Conservation (phyloP, 2,797 vertebrate genomes). For the Florisuga fusca region DNA sequence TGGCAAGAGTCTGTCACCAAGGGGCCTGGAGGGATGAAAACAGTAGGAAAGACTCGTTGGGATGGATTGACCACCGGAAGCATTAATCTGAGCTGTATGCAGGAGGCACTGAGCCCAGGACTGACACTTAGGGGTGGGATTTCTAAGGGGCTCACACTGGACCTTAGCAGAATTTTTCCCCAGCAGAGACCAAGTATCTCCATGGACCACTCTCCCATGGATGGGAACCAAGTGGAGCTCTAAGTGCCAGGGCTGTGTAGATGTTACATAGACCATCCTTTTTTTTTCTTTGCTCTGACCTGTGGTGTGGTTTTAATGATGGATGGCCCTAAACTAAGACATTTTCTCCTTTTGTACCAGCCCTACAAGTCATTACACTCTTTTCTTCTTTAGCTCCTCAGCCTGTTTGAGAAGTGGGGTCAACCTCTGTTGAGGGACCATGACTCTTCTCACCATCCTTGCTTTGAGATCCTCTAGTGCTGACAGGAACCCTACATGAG, state of each 20-base stretch:
- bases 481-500: no score
- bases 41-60: background rate
- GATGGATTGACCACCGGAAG: slow-evolving; percentile 10
- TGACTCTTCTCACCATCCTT: background rate
- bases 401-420: background rate
- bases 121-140: background rate
- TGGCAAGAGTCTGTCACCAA: slow-evolving; percentile 11
- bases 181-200: background rate
- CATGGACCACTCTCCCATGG: background rate
- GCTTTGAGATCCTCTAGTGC: background rate
- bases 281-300: background rate
- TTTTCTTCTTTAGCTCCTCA: background rate
- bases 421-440: background rate
- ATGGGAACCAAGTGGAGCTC: background rate
- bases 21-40: background rate
- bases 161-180: background rate
- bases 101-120: background rate
- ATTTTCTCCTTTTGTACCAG: background rate
- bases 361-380: background rate
- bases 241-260: background rate
- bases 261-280: background rate
- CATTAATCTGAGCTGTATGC: background rate
- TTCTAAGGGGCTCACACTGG: background rate
- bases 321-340: background rate
- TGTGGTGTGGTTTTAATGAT: background rate